phyloP scores from a whole-genome alignment of 2,888 invertebrate genomes.

The Epinotia ramella region DNA sequence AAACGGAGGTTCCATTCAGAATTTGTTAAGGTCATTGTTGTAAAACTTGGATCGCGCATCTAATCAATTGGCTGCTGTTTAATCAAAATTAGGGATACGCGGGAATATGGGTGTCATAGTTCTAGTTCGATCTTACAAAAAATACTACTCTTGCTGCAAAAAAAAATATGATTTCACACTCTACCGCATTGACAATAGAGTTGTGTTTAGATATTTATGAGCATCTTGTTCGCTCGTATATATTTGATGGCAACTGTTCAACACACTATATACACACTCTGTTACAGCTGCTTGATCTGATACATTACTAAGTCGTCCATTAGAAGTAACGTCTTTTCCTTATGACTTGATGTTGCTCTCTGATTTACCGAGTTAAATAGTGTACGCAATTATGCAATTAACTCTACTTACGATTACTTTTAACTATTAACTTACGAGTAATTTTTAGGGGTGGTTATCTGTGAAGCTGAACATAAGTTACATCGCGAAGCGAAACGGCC shows the following conservation, averaged over 20 bases:
- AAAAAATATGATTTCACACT: too few species aligned
- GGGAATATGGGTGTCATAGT: too few species aligned
- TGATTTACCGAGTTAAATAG: not conserved
- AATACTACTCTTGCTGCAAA: too few species aligned
- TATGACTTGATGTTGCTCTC: not conserved
- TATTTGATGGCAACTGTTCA: not conserved
- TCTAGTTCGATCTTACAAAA: too few species aligned
- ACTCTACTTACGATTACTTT: not conserved
- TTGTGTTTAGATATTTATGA: too few species aligned
- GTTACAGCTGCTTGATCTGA: not conserved
- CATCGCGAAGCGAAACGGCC: not conserved
- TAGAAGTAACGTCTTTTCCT: not conserved
- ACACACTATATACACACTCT: too few species aligned
- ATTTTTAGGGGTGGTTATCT: not conserved
- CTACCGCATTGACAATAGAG: too few species aligned
- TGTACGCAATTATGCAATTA: not conserved
- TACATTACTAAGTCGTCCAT: not conserved
- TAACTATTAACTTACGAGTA: not conserved
- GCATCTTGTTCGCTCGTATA: too few species aligned
- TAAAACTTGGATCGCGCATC: constrained; percentile 2
- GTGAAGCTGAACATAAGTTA: not conserved
- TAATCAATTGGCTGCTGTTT: not conserved
- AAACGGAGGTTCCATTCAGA: constrained; percentile 5
- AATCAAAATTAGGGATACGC: not conserved
- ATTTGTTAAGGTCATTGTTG: constrained; percentile 7